Base-by-base conservation (phyloP, 2,888 invertebrate species). In the Mythimna lalbum region DNA sequence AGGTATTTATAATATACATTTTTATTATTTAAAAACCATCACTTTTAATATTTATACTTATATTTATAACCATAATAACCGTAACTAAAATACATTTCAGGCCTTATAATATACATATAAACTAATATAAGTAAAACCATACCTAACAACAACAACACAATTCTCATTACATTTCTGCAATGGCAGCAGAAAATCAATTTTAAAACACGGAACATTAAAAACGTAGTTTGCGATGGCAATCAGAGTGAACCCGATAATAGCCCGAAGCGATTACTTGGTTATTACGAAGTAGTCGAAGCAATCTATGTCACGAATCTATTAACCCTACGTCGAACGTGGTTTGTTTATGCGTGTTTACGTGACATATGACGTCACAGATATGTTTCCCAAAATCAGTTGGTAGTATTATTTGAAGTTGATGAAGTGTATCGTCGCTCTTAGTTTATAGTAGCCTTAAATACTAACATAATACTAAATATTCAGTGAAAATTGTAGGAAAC, bases 221-320 rank as follows among this genome's bases (percentile, higher is more conserved):
- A 79, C 55, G 55, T 33, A 72, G 78, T 79, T 63, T 68, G 76
- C 57, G 53, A 63, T 53, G 56, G 79, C 72, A 79, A 79, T 79
- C 79, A 68, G 79, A 63, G 64, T 65, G 50, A 63, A 68, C 47
- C 47, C 62, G 72, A 68, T 70, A 60, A 63, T 76, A 68, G 56
- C 70, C 31, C 31, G 68, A 56, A 78, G 76, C 72, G 64, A 79
- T 79, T 78, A 78, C 67, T 78, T 65, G n/a, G 57, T 67, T 63
- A 79, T 79, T 76, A 72, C 67, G 49, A 56, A 60, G 60, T 68
- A 64, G 61, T 57, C 43, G 31, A 21, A 19, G 68, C 62, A 68
- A 79, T 79, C 62, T 76, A 65, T 52, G 67, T 31, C 63, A 79
- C 60, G 72, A 79, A 79, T 79, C 63, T 76, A 76, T 78, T 59